A percentile compares a stretch with the other conserved stretches of the same genome.
Evolutionary conservation across 92 coral and sea anemone species (phyloP).

Genomic region (Epizoanthus illoricatus): DNA sequence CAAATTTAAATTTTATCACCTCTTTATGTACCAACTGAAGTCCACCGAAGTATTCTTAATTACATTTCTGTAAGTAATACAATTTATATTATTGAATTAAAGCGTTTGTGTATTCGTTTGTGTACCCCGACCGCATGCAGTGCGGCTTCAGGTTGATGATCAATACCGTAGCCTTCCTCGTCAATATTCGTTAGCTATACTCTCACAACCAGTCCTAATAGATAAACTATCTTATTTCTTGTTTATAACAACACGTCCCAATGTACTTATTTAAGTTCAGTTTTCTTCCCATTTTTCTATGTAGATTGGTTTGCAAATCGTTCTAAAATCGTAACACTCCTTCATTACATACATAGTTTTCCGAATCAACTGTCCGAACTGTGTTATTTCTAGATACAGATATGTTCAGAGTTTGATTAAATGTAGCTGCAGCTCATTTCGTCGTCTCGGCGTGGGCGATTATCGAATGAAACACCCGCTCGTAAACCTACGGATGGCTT

Average conservation of each 20-base stretch:
- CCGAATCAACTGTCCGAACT: background rate
- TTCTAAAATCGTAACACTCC: no score
- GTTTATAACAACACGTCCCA: no score
- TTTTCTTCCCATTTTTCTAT: no score
- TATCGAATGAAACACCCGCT: background rate
- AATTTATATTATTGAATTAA: background rate
- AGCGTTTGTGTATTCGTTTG: background rate
- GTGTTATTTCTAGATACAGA: background rate
- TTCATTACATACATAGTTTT: background rate
- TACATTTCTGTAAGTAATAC: background rate
- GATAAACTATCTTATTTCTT: no score
- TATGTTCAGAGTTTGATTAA: background rate
- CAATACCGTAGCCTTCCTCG: background rate
- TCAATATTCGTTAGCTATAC: background rate
- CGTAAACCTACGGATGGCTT: constrained; percentile 43
- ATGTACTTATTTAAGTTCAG: no score
- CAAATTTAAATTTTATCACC: no score
- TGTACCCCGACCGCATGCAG: background rate
- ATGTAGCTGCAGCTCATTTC: constrained; percentile 11
- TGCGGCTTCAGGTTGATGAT: background rate
- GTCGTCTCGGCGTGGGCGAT: constrained; percentile 11
- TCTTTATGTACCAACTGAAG: no score
- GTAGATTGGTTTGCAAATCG: no score
- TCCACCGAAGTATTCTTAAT: background rate
- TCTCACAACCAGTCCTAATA: no score